Evolutionary conservation across 1,140 invertebrate genomes (phyloP), one percentile per base, ranked within the genome.

Genomic region (Periplaneta americana): DNA sequence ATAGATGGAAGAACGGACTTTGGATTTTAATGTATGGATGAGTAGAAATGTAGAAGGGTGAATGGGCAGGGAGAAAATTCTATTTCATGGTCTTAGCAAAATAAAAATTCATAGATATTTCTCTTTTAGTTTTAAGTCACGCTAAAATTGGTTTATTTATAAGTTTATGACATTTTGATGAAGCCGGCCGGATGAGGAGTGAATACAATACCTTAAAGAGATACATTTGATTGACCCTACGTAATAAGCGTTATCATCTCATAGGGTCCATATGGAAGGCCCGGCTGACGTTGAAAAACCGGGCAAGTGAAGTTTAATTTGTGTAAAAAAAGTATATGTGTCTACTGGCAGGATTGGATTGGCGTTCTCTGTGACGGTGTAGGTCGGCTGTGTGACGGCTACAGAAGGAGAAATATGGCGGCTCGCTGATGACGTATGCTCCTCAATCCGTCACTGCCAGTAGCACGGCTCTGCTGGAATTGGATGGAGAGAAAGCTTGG

Each of bases 341-440:
- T 28, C 48, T 66, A n/a, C 22, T 66, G 5, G 22, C 48, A n/a
- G 48, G 48, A 66, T 66, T 66, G 48, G 48, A 28, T 66, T 66
- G 48, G 48, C 48, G 22, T 28, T 66, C 48, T n/a, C 48, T 66
- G 22, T 66, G 48, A 66, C 48, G 48, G 48, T 66, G 48, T 66
- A 66, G 48, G 48, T 66, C 22, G 48, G 48, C n/a, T 66, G 48
- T 66, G 48, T 66, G 48, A 66, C 48, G 48, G 48, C 75, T 36
- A 34, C 22, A 36, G 35, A 66, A 34, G 79, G 39, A 74, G 79
- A 80, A 80, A 80, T 80, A 80, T 80, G 79, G 79, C 79, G 39
- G 79, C 34, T n/a, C 66, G 31, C 79, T 48, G 79, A 80, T 80
- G 79, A 80, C 79, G 39, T 80, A 80, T 80, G 66, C 66, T 35